phyloP scores from a whole-genome alignment of 2,113 vertebrate species.

The Sebastes schlegelii region DNA sequence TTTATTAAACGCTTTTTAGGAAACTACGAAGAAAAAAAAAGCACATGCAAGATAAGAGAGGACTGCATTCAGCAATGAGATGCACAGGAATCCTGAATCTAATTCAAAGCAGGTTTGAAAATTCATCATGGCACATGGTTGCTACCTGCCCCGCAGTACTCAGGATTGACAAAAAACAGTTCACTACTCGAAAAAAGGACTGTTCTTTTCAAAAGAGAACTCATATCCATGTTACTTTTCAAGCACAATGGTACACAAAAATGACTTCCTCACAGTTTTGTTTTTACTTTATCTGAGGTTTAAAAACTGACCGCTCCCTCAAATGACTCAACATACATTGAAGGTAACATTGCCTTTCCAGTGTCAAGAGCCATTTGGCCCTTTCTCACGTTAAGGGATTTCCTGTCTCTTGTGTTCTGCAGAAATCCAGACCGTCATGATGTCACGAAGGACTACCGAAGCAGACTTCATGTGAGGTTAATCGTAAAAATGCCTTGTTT shows the following conservation, averaged over 20 bases:
- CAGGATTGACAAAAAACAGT: conserved; percentile 34
- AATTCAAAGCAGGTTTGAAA: conserved; percentile 37
- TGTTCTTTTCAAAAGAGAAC: conserved; percentile 31
- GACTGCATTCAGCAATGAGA: conserved; percentile 44
- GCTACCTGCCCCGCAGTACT: conserved; percentile 22
- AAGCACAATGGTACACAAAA: conserved; percentile 34
- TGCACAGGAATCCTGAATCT: conserved; percentile 28
- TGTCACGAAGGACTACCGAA: conserved; percentile 7
- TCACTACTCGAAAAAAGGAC: conserved; percentile 37
- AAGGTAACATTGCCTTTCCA: conserved; percentile 74
- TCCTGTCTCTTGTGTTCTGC: conserved; percentile 13
- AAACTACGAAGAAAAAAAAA: conserved; percentile 56
- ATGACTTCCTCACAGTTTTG: conserved; percentile 59
- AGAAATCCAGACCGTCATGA: conserved; percentile 27
- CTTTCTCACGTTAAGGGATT: conserved; percentile 33
- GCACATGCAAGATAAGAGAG: conserved; percentile 58
- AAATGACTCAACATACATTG: conserved; percentile 48
- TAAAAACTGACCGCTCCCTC: conserved; percentile 50
- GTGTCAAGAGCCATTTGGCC: conserved; percentile 67
- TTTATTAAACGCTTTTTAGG: conserved; percentile 66
- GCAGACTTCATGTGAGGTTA: conserved; percentile 33
- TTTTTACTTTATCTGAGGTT: conserved; percentile 43
- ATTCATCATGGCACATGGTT: conserved; percentile 56
- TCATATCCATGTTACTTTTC: conserved; percentile 8
- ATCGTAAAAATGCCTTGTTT: not conserved